A percentile compares a stretch with the other conserved stretches of the same genome.
These are phyloP conservation scores for Oxygymnocypris stewartii DNA, from an alignment of 2,113 vertebrate species.

Conservation along the genomic window DNA sequence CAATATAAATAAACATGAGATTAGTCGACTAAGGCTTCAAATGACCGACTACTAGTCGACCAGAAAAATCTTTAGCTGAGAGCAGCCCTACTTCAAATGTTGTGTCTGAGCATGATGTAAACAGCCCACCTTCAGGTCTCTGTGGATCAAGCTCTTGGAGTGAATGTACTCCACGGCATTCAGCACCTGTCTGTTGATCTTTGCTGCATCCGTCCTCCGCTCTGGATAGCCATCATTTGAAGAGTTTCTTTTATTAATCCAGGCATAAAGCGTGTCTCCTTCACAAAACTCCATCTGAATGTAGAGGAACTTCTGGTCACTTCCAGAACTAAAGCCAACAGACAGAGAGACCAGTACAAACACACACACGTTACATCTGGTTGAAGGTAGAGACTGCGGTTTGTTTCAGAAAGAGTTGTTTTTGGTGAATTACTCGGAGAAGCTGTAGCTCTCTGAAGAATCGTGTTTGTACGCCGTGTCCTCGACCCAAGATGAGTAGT, in stretches of 20 bases:
- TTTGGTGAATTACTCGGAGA: slow-evolving; percentile 64
- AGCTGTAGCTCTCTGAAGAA: slow-evolving; percentile 52
- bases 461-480: slow-evolving; percentile 58
- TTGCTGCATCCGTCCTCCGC: slow-evolving; percentile 58
- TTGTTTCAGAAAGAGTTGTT: neutral
- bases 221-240: slow-evolving; percentile 17
- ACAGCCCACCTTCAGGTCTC: slow-evolving; percentile 74
- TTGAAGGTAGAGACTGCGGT: neutral
- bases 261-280: slow-evolving; percentile 62
- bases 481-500: slow-evolving; percentile 69
- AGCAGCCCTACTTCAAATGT: too few relatives aligned
- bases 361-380: neutral
- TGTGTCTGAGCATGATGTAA: too few relatives aligned
- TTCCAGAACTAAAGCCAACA: slow-evolving; percentile 59
- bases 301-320: slow-evolving; percentile 63
- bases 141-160: slow-evolving; percentile 66
- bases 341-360: neutral
- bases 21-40: too few relatives aligned
- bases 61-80: too few relatives aligned
- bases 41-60: too few relatives aligned
- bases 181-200: slow-evolving; percentile 62
- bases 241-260: slow-evolving; percentile 69
- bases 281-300: slow-evolving; percentile 80
- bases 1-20: too few relatives aligned
- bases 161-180: slow-evolving; percentile 73